Evolutionary conservation across 2,797 vertebrate species (phyloP).

Genomic region (Pangasius macronema): DNA sequence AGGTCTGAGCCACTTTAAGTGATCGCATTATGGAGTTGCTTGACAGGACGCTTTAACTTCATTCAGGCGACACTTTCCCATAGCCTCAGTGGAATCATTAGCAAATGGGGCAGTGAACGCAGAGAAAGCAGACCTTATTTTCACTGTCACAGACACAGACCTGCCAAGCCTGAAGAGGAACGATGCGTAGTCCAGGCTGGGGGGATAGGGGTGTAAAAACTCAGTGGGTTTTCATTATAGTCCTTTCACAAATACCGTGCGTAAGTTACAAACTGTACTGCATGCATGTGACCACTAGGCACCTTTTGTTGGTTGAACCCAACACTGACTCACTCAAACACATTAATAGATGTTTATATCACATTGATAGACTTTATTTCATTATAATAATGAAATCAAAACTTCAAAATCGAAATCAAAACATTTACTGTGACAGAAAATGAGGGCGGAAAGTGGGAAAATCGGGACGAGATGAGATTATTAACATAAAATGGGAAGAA

Average conservation of each 20-base stretch:
- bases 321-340: neutral
- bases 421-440: neutral
- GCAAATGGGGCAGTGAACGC: neutral
- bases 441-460: neutral
- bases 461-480: neutral
- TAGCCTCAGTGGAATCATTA: conserved; percentile 6
- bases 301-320: neutral
- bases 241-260: neutral
- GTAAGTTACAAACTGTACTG: neutral
- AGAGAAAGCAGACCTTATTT: neutral
- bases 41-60: conserved; percentile 57
- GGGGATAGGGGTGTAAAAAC: neutral
- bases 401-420: neutral
- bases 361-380: neutral
- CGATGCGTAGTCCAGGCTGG: neutral
- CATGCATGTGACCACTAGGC: no score
- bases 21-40: conserved; percentile 66
- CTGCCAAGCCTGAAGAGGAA: neutral
- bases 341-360: neutral
- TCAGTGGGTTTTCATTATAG: neutral
- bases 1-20: conserved; percentile 60
- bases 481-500: neutral
- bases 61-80: conserved; percentile 51
- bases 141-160: neutral
- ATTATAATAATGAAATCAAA: neutral